Percentiles rank a stretch among this genome's conserved stretches.
Conservation (phyloP, 1,140 invertebrate species). For the Hypsibius dujardini region DNA sequence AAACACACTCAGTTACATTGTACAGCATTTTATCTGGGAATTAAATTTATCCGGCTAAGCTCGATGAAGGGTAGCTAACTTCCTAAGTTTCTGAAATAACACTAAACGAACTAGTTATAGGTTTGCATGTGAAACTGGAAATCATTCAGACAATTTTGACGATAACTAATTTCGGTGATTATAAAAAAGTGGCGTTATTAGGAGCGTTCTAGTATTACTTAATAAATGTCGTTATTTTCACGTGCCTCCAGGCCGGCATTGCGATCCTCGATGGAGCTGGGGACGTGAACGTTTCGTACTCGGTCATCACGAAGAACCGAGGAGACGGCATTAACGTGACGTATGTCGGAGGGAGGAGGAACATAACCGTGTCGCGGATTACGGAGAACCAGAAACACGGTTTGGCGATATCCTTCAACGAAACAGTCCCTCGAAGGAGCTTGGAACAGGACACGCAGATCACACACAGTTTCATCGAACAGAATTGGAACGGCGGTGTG, state of each 20-base stretch:
- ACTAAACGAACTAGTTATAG: too few species aligned
- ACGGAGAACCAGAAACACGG: constrained; percentile 55
- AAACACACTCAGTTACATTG: too few species aligned
- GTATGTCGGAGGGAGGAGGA: constrained; percentile 67
- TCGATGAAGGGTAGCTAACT: too few species aligned
- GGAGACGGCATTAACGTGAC: constrained; percentile 64
- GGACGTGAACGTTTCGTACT: constrained; percentile 78
- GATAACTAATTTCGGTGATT: too few species aligned
- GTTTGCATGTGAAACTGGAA: too few species aligned
- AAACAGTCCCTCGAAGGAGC: constrained; percentile 57
- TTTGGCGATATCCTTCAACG: constrained; percentile 68
- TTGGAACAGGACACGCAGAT: constrained; percentile 65
- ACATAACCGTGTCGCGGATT: constrained; percentile 62
- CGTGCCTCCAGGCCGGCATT: constrained; percentile 66
- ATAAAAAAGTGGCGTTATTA: too few species aligned
- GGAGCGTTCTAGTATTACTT: too few species aligned
- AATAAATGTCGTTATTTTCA: too few species aligned
- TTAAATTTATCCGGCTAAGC: too few species aligned
- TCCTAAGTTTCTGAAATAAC: too few species aligned
- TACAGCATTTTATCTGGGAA: too few species aligned
- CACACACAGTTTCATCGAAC: constrained; percentile 63
- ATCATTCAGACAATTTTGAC: too few species aligned
- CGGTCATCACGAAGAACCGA: constrained; percentile 68
- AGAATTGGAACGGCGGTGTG: constrained; percentile 65
- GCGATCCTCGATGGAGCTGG: constrained; percentile 65